Evolutionary conservation across 1,140 invertebrate genomes (phyloP), one percentile per base, ranked within the genome.

Genomic region (Papilio xuthus): DNA sequence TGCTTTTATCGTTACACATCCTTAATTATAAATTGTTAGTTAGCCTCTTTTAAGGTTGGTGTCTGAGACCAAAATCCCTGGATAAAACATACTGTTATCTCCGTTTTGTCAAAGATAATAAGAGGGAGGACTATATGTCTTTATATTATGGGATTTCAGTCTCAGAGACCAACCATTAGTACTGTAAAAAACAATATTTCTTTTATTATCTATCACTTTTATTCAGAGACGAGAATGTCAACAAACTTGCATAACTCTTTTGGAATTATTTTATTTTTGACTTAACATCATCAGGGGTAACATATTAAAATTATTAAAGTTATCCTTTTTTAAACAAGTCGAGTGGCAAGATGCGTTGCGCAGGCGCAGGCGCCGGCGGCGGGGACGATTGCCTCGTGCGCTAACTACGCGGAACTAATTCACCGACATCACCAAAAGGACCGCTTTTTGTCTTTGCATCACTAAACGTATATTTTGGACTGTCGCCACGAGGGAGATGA

Each of bases 321-420:
- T 28, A 47, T 50, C 23, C 56, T 77, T 77, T 56, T 20, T n/a
- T 26, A 67, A 67, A 63, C 18, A 70, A 32, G 60, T 12, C 10
- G 56, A 26, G 10, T 69, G 13, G 37, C 42, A 28, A 28, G 26
- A 56, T 75, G 50, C 23, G 77, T 53, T 63, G 47, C 42, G 73
- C 69, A 70, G 80, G 83, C 81, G 83, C 85, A 85, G 89, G 88
- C 88, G 90, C 89, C 90, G 84, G 81, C 75, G 77, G 86, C 83
- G 60, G 26, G 13, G 26, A 75, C 84, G 82, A 87, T 88, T 85
- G 85, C 83, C 20, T 75, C 69, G 71, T 77, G 77, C 77, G 76
- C 83, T 89, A 92, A 92, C 90, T 88, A 88, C 86, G 82, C 88
- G 88, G 88, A 91, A 92, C 91, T 91, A 92, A 92, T 91, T 88